Percentiles rank a stretch among this genome's conserved stretches.
phyloP scores from a whole-genome alignment of 2,888 invertebrate genomes.

The Lithophane ornitopus region DNA sequence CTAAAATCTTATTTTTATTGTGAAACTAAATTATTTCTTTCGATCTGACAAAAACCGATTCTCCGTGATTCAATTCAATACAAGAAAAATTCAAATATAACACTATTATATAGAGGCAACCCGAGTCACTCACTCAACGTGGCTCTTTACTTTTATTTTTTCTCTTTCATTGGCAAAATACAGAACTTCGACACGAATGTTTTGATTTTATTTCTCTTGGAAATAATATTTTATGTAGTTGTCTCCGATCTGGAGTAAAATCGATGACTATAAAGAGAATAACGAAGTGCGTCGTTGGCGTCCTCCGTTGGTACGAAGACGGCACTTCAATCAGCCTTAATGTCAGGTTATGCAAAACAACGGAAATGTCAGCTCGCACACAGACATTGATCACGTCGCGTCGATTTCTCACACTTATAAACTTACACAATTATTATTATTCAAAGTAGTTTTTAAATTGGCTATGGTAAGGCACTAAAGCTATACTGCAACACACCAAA shows the following conservation, averaged over 20 bases:
- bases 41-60: slow-evolving; percentile 30
- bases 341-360: slow-evolving; percentile 83
- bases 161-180: slow-evolving; percentile 45
- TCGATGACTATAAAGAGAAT: slow-evolving; percentile 51
- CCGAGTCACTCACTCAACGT: slow-evolving; percentile 39
- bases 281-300: slow-evolving; percentile 59
- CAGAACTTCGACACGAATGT: slow-evolving; percentile 37
- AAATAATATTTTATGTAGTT: slow-evolving; percentile 56
- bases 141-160: slow-evolving; percentile 53
- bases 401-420: slow-evolving; percentile 68
- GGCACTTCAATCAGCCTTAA: slow-evolving; percentile 78
- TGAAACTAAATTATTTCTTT: slow-evolving; percentile 19
- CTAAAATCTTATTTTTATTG: slow-evolving; percentile 24
- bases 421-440: slow-evolving; percentile 66
- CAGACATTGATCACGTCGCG: slow-evolving; percentile 70
- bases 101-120: slow-evolving; percentile 34
- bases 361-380: slow-evolving; percentile 76
- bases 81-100: slow-evolving; percentile 33
- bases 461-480: slow-evolving; percentile 17
- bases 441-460: slow-evolving; percentile 49
- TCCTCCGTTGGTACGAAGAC: slow-evolving; percentile 69
- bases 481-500: slow-evolving; percentile 16
- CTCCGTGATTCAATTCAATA: slow-evolving; percentile 34
- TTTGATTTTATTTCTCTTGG: slow-evolving; percentile 42
- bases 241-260: slow-evolving; percentile 47